Conservation (phyloP, 1,140 invertebrate genomes). For the Phthorimaea operculella region DNA sequence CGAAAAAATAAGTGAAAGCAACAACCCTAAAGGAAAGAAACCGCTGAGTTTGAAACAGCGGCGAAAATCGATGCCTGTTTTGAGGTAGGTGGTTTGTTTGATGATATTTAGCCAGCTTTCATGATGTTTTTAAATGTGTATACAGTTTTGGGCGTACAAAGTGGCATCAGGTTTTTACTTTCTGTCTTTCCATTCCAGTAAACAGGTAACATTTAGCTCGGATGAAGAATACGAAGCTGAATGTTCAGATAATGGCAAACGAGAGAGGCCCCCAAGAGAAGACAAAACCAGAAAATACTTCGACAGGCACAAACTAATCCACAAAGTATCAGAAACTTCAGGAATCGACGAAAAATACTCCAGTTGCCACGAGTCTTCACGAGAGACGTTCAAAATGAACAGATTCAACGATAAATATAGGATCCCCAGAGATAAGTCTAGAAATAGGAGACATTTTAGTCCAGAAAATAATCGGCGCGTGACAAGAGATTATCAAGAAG, state of each 20-base stretch:
- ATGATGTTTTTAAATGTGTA: background rate
- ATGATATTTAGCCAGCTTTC: background rate
- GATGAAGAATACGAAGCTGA: conserved; percentile 36
- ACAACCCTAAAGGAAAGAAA: conserved; percentile 12
- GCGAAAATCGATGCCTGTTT: conserved; percentile 35
- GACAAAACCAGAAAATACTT: background rate
- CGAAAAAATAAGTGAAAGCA: conserved; percentile 6
- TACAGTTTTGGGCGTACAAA: conserved; percentile 3
- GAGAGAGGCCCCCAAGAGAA: background rate
- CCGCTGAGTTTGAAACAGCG: conserved; percentile 28
- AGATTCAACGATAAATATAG: conserved; percentile 23
- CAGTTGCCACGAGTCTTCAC: conserved; percentile 15
- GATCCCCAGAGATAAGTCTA: conserved; percentile 21
- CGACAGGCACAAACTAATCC: conserved; percentile 6
- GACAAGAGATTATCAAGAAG: conserved; percentile 17
- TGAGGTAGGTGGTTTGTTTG: conserved; percentile 22
- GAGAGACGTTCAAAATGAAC: conserved; percentile 16
- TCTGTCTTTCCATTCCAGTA: conserved; percentile 19
- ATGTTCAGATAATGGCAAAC: conserved; percentile 5
- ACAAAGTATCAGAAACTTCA: conserved; percentile 19
- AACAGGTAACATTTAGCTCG: conserved; percentile 28
- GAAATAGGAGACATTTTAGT: conserved; percentile 22
- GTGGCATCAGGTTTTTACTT: no score
- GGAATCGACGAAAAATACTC: conserved; percentile 20
- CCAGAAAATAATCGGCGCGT: conserved; percentile 23